Evolutionary conservation across 1,140 invertebrate species (phyloP).

Genomic region (Apis mellifera): DNA sequence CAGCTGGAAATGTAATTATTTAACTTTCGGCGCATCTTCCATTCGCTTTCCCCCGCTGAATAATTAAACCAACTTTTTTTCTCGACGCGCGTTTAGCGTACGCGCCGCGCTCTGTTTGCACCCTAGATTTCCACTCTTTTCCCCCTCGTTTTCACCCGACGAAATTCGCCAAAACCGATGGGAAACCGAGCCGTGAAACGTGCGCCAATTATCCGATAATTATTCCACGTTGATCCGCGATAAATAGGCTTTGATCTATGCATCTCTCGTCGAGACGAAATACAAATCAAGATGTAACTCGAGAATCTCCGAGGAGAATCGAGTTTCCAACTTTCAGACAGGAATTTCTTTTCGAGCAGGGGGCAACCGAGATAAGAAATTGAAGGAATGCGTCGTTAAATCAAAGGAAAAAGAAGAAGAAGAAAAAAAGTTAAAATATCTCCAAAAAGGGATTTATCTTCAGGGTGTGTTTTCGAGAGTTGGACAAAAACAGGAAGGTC

Average conservation of each 20-base stretch:
- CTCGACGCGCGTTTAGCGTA: neutral
- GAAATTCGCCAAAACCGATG: neutral
- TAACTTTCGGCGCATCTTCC: conserved; percentile 37
- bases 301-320: neutral
- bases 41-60: conserved; percentile 25
- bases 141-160: neutral
- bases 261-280: neutral
- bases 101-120: neutral
- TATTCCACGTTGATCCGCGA: neutral
- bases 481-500: conserved; percentile 44
- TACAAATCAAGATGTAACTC: neutral
- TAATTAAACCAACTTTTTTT: conserved; percentile 23
- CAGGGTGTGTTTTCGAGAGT: conserved; percentile 41
- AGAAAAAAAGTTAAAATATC: conserved; percentile 28
- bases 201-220: neutral
- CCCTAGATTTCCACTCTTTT: neutral
- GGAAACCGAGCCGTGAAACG: neutral
- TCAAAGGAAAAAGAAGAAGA: neutral
- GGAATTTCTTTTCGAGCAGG: neutral
- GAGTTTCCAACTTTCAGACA: neutral
- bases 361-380: neutral
- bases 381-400: neutral
- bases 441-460: conserved; percentile 32
- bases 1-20: conserved; percentile 40
- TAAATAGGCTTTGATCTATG: no score